These are phyloP conservation scores for Perdita meconis DNA, from an alignment of 2,888 invertebrate genomes.

Conservation along the genomic window DNA sequence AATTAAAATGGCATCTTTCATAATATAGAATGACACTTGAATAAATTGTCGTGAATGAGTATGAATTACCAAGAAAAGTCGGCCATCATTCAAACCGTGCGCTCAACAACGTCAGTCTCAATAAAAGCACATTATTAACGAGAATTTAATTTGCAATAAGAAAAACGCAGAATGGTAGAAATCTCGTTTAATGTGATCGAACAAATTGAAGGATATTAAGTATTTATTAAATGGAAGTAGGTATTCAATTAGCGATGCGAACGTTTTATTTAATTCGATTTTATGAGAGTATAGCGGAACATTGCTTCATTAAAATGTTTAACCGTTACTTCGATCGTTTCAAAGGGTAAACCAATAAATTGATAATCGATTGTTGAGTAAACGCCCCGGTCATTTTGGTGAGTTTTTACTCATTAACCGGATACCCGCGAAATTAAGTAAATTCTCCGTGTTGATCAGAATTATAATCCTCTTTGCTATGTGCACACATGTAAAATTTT, in stretches of 20 bases:
- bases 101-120: too few relatives aligned
- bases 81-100: too few relatives aligned
- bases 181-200: not conserved
- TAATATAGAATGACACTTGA: too few relatives aligned
- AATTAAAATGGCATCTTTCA: too few relatives aligned
- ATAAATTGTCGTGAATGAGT: not conserved
- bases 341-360: slow-evolving; percentile 18
- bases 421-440: slow-evolving; percentile 32
- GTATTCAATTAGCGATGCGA: not conserved
- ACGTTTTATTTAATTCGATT: slow-evolving; percentile 20
- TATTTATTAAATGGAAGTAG: not conserved
- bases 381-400: slow-evolving; percentile 5
- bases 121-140: slow-evolving; percentile 10
- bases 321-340: not conserved
- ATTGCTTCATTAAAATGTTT: not conserved
- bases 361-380: slow-evolving; percentile 30
- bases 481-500: slow-evolving; percentile 18
- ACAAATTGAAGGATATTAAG: not conserved
- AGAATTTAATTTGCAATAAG: not conserved
- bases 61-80: too few relatives aligned
- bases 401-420: slow-evolving; percentile 43
- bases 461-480: slow-evolving; percentile 40
- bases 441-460: slow-evolving; percentile 17
- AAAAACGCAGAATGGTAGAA: not conserved
- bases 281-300: not conserved